Evolutionary conservation across 2,888 invertebrate species (phyloP), one percentile per base, ranked within the genome.

Genomic region (Lithophane leautieri): DNA sequence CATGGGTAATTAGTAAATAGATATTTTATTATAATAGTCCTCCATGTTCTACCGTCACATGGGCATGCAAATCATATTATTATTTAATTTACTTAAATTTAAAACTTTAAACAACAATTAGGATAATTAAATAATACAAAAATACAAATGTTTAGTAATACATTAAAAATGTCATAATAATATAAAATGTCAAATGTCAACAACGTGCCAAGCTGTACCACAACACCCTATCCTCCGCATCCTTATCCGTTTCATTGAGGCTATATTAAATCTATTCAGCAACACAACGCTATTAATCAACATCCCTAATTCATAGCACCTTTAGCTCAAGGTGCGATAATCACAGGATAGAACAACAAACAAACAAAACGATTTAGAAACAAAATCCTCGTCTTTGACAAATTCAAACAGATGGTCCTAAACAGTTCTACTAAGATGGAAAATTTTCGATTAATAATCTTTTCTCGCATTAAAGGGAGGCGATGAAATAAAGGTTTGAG

Each of bases 401-500:
- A 92, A 91, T 92, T 91, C 88, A 91, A 93, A 90, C 89, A 90
- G 90, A 89, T 90, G 88, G 81, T 84, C 83, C 86, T 88, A 89
- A 91, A 90, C 89, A 89, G 89, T 91, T 90, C 44, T 72, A 89
- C 79, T 88, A 90, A 91, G 88, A 92, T 91, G 91, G 93, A 92
- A 93, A 93, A 93, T 93, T 93, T 93, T 92, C 93, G 92, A 95
- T 95, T 95, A 95, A 95, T 95, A 95, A 95, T 93, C 91, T 94
- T 93, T 94, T 94, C 91, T 92, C 91, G 90, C 89, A 93, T 94
- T 94, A 93, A 92, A 90, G 89, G 90, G 54, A 91, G 89, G 91
- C 92, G 93, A 93, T 93, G 93, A 94, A 95, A 95, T 94, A 95
- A 95, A 95, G 94, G 94, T 93, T 94, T 95, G 94, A 92, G 92